Percentiles rank a stretch among this genome's conserved stretches.
These are phyloP conservation scores for Micronisus gabar DNA, from an alignment of 2,113 vertebrate species.

Conservation along the genomic window DNA sequence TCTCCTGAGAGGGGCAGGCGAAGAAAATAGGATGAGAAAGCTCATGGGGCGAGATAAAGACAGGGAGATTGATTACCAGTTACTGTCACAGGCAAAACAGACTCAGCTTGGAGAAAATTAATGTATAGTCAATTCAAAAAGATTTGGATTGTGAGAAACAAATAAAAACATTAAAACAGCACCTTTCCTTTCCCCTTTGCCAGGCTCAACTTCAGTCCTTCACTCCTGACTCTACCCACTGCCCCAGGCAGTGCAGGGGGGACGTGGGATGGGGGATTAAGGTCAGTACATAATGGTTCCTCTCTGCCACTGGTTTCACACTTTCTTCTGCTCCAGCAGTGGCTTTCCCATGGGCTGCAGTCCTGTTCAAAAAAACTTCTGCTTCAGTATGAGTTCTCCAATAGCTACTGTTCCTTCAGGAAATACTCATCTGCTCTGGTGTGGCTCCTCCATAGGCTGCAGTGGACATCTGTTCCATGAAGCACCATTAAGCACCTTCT, in stretches of 20 bases:
- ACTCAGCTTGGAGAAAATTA: neutral
- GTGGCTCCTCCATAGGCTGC: neutral
- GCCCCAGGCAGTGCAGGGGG: neutral
- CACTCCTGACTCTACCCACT: neutral
- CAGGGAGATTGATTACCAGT: neutral
- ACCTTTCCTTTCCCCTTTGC: neutral
- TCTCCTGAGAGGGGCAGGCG: neutral
- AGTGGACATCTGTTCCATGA: neutral
- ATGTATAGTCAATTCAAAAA: neutral
- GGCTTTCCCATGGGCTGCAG: neutral
- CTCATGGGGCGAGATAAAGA: neutral
- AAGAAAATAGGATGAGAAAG: neutral
- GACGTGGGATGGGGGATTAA: neutral
- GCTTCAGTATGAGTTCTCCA: neutral
- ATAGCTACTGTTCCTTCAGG: neutral
- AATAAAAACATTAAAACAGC: neutral
- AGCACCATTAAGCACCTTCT: neutral
- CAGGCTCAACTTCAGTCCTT: neutral
- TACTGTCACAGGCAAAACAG: neutral
- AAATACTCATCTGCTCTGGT: neutral
- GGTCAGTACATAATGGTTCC: neutral
- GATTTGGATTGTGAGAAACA: neutral
- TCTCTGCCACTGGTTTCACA: neutral
- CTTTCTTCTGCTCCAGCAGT: neutral
- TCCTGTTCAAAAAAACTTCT: neutral